Base-by-base conservation (phyloP, 2,888 invertebrate species). In the Ganaspis brasiliensis region DNA sequence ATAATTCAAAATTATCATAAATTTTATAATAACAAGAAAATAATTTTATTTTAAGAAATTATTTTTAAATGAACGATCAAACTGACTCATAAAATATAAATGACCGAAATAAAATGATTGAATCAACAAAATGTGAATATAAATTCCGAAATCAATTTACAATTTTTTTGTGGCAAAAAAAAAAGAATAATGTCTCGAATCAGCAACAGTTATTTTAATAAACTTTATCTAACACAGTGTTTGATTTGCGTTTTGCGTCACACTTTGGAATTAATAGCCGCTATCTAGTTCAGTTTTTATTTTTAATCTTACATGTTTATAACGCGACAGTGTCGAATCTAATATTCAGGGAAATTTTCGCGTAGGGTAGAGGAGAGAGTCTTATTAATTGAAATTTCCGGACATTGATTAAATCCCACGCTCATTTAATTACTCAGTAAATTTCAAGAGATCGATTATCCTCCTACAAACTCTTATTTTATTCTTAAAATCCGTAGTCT, bases 231-330 rank as follows among this genome's bases (percentile, higher is more conserved):
- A 67, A 45, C 31, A 14, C 45, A 24, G 40, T 40, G n/a, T 67
- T 67, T 67, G 45, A 67, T 67, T 67, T 67, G 67, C 67, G 67
- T 67, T 67, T 67, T 67, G 67, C 67, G 67, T 67, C 67, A 67
- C 67, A 24, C 67, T 67, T 67, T 67, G 40, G 67, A 45, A 67
- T 67, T 67, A 67, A 67, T 67, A 45, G 67, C 45, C 21, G 8
- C n/a, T 45, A 45, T 24, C 67, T 45, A 67, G 67, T 67, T 67
- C 45, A n/a, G 21, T 24, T 45, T 26, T 67, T 67, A 67, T 67
- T 67, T 67, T 45, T 67, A 67, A 67, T 67, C 67, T 45, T 56
- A 67, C 45, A 45, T 67, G 40, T 67, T 26, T 24, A n/a, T 45
- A 45, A 45, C n/a, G n/a, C n/a, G n/a, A 16, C 8, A n/a, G 14